These are phyloP conservation scores for Caenorhabditis afra DNA, from an alignment of 2,888 invertebrate genomes.

Conservation along the genomic window DNA sequence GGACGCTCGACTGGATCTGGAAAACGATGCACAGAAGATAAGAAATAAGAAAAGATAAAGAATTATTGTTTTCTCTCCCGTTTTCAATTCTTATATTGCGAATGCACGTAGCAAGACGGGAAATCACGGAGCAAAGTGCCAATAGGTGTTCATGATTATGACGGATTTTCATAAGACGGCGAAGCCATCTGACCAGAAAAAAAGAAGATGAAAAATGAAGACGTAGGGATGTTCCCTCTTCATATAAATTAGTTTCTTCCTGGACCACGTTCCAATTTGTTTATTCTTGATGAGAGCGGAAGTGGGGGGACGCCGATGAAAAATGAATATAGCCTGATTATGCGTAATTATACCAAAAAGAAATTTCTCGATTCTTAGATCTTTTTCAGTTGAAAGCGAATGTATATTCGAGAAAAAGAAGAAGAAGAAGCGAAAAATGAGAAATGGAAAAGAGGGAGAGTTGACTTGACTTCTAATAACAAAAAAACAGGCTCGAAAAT, in stretches of 20 bases:
- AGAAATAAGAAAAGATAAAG: neutral
- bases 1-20: too few species aligned
- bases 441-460: neutral
- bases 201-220: constrained; percentile 18
- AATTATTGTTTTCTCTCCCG: neutral
- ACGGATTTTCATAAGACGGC: neutral
- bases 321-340: constrained; percentile 9
- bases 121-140: neutral
- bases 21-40: neutral
- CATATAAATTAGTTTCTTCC: constrained; percentile 32
- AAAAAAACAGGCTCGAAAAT: too few species aligned
- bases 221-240: neutral
- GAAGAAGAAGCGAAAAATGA: too few species aligned
- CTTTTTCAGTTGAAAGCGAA: neutral
- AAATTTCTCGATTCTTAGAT: neutral
- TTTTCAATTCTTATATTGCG: neutral
- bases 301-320: neutral
- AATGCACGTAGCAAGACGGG: too few species aligned
- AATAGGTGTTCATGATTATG: constrained; percentile 16
- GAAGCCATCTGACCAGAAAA: constrained; percentile 10
- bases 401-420: too few species aligned
- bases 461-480: neutral
- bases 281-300: constrained; percentile 2
- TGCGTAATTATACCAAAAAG: constrained; percentile 8
- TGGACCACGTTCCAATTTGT: constrained; percentile 17